Base-by-base conservation (phyloP, 2,113 vertebrate genomes). In the Ictalurus furcatus region DNA sequence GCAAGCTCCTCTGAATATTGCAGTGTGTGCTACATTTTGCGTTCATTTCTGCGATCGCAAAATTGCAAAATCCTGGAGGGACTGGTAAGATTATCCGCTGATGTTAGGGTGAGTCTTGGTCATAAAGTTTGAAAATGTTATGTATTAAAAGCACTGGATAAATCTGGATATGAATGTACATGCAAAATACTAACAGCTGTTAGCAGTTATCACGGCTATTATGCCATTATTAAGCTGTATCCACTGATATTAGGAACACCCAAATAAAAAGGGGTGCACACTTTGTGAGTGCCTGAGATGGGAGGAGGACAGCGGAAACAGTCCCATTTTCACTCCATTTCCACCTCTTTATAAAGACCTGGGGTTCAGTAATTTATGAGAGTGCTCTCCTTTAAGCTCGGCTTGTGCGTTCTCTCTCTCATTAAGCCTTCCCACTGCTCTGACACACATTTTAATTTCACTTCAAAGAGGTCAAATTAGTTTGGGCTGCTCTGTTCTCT, bases 381-480 rank as follows among this genome's bases (percentile, higher is more conserved):
- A 90, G 88, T 91, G 90, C 90, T 92, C 86, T 87, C 86, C 90
- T 93, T 91, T 91, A 91, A 91, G 90, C 87, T 80, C 56, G 44
- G 59, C 73, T 88, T 90, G 79, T 88, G 86, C 67, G 34, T 81
- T 89, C 48, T 67, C 37, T 80, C 76, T 91, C 84, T 89, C 87
- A 90, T 90, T 90, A 90, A 88, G 88, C 87, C 69, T 74, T 86
- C 86, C 65, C 69, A 90, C 84, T 84, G 85, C 85, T 90, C 92
- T 84, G 85, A 61, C 85, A 90, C 89, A 89, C 89, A 86, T 92
- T 91, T 92, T 92, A 91, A 92, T 91, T 92, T 90, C 87, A 90
- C 79, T 90, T 85, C 84, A 84, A 86, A 88, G 86, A 90, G 89
- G 84, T 90, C 84, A 88, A 56, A 88, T 81, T 84, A 89, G 84